A percentile compares a stretch with the other conserved stretches of the same genome.
Conservation (phyloP, 2,113 vertebrate species). For the Bolborhynchus lineola region DNA sequence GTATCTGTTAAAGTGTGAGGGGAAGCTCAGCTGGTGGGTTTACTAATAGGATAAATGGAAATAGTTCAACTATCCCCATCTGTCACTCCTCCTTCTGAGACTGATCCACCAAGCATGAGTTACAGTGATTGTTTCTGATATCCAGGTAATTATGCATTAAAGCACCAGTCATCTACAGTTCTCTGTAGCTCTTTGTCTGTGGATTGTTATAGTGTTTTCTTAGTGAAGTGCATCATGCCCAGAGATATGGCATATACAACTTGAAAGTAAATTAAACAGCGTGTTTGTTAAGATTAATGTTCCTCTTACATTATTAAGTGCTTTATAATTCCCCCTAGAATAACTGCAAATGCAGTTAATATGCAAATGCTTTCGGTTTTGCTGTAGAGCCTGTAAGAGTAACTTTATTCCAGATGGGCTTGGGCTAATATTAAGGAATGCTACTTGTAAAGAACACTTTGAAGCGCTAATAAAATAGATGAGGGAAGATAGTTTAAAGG, state of each 20-base stretch:
- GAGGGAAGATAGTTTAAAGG: not conserved
- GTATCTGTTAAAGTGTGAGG: not conserved
- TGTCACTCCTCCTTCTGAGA: not conserved
- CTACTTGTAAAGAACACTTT: not conserved
- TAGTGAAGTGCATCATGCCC: not conserved
- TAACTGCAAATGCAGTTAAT: slow-evolving; percentile 31
- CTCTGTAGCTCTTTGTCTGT: not conserved
- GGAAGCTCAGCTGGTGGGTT: not conserved
- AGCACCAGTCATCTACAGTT: not conserved
- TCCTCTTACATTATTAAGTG: not conserved
- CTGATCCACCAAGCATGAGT: not conserved
- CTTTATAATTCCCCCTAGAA: slow-evolving; percentile 4
- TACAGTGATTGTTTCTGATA: not conserved
- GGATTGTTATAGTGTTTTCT: not conserved
- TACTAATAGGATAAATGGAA: not conserved
- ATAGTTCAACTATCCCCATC: not conserved
- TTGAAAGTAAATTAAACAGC: slow-evolving; percentile 5
- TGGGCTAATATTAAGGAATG: not conserved
- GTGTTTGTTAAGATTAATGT: slow-evolving; percentile 1
- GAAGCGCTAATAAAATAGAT: not conserved
- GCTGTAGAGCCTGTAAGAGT: not conserved
- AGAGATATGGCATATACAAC: not conserved
- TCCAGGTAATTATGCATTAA: not conserved
- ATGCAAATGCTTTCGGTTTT: not conserved
- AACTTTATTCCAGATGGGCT: not conserved